Conservation (phyloP, 1,140 invertebrate species). For the Zelostemma sp. region DNA sequence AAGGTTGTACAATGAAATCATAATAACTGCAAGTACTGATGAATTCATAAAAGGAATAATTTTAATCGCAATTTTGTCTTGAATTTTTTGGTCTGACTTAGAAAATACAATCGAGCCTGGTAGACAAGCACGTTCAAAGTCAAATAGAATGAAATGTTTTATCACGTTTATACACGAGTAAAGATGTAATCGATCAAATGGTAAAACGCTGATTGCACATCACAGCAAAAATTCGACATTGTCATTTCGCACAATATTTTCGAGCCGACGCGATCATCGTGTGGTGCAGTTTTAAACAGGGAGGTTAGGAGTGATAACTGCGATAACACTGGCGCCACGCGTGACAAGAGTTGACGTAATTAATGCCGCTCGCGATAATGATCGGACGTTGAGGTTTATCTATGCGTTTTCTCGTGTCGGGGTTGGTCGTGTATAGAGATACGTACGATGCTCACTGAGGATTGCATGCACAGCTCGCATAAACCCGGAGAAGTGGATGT, state of each 20-base stretch:
- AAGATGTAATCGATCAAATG: background rate
- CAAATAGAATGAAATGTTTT: background rate
- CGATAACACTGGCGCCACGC: slow-evolving; percentile 43
- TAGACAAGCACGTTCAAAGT: too few species aligned
- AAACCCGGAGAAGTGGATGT: slow-evolving; percentile 50
- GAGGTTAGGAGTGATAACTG: slow-evolving; percentile 34
- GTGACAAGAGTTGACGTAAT: slow-evolving; percentile 52
- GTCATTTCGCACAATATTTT: slow-evolving; percentile 26
- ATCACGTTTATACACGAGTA: background rate
- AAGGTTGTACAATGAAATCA: too few species aligned
- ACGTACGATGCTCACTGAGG: slow-evolving; percentile 41
- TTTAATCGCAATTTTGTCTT: too few species aligned
- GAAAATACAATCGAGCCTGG: too few species aligned
- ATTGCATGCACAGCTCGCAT: slow-evolving; percentile 51
- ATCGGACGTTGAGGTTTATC: slow-evolving; percentile 51
- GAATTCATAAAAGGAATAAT: background rate
- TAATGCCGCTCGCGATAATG: slow-evolving; percentile 49
- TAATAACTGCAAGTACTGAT: too few species aligned
- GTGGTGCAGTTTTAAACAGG: slow-evolving; percentile 45
- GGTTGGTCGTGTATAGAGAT: slow-evolving; percentile 35
- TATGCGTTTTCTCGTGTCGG: slow-evolving; percentile 50
- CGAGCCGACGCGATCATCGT: slow-evolving; percentile 33
- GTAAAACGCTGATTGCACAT: background rate
- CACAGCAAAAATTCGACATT: background rate
- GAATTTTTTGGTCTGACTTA: too few species aligned